Base-by-base conservation (phyloP, 2,888 invertebrate genomes). In the Diadegma fenestrale region DNA sequence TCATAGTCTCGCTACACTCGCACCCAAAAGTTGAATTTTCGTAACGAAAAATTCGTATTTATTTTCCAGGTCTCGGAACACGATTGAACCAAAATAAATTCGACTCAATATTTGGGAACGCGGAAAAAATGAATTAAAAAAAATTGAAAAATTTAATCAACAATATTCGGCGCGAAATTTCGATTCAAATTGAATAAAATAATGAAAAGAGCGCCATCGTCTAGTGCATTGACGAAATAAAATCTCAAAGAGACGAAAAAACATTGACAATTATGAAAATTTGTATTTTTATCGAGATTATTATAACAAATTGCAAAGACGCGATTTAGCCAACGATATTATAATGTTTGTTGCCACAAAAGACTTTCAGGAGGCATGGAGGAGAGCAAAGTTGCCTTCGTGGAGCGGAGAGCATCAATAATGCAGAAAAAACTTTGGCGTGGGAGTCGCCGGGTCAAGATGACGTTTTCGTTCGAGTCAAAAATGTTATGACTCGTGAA, bases 401-500 rank as follows among this genome's bases (percentile, higher is more conserved):
- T 41, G 64, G 71, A 71, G 51, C 66, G 22, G 30, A 41, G 66
- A 41, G 66, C 68, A 80, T 84, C 72, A 81, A 81, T 84, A 84
- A 84, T 81, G 80, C 78, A 84, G 51, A 43, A 68, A 51, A 51
- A 61, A 77, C 48, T 84, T 64, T 26, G 48, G 37, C 72, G 51
- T 41, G 37, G 54, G 68, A 81, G 68, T 85, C 73, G 54, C 19
- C 58, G 80, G 77, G 78, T 81, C 81, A 81, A 81, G 69, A 78
- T 61, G 84, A 85, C 81, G 63, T 78, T 78, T 78, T 85, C 76
- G 51, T 48, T 51, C 68, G 68, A 68, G 63, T 81, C 73, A 61
- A 80, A 81, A 85, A 85, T 69, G 68, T 61, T 81, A 33, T n/a
- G 69, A 73, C 73, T 77, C 61, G 51, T 58, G 45, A n/a, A 51